Percentiles rank a stretch among this genome's conserved stretches.
These are phyloP conservation scores for Suillia variegata DNA, from an alignment of 2,888 invertebrate genomes.

Conservation along the genomic window DNA sequence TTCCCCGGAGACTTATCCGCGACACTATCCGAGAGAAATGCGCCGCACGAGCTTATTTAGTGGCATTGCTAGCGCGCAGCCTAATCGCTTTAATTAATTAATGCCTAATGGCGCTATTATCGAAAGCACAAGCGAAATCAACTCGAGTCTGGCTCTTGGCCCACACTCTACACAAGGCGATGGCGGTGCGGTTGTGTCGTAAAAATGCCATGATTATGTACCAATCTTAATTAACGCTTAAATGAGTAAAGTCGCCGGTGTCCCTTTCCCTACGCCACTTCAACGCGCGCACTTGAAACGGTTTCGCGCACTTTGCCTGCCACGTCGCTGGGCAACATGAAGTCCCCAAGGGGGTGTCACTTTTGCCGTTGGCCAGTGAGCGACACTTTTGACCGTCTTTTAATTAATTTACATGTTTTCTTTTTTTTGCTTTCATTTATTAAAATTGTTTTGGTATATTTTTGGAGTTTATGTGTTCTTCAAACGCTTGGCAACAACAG, in stretches of 20 bases:
- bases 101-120: constrained; percentile 13
- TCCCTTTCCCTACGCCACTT: neutral
- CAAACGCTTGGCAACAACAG: no score
- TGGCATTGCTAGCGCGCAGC: neutral
- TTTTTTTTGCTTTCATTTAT: no score
- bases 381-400: neutral
- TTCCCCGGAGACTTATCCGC: constrained; percentile 1
- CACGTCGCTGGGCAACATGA: no score
- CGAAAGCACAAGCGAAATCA: constrained; percentile 17
- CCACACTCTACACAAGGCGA: neutral
- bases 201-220: constrained; percentile 10
- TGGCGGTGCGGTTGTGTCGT: neutral
- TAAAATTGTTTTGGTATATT: no score
- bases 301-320: neutral
- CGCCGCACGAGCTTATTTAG: neutral
- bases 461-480: no score
- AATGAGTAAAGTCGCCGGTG: neutral
- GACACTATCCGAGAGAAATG: no score
- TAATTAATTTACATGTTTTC: no score
- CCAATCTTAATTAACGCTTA: constrained; percentile 20
- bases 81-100: constrained; percentile 26
- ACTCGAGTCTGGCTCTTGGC: constrained; percentile 4
- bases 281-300: neutral
- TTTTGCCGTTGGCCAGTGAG: neutral
- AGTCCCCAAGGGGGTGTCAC: neutral